Conservation (phyloP, 1,140 invertebrate species). For the Bombus sibiricus region DNA sequence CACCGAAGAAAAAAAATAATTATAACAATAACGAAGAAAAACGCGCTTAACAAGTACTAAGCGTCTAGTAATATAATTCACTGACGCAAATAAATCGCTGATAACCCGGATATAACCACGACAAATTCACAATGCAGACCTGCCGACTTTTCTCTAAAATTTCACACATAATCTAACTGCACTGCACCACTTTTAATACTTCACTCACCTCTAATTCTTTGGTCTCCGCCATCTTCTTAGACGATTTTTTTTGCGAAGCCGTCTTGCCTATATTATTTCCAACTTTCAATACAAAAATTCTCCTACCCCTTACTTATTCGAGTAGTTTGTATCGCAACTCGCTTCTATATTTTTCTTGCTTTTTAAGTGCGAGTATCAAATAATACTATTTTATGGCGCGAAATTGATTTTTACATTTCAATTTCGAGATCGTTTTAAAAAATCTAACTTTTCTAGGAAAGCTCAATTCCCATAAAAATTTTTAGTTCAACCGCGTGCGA, state of each 20-base stretch:
- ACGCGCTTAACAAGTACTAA: constrained; percentile 1
- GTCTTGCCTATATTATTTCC: constrained; percentile 66
- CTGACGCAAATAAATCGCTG: constrained; percentile 26
- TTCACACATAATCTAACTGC: constrained; percentile 37
- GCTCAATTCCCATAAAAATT: not conserved
- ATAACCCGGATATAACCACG: constrained; percentile 49
- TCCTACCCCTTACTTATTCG: constrained; percentile 34
- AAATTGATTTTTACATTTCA: constrained; percentile 21
- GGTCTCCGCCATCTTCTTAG: constrained; percentile 80
- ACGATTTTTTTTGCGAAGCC: constrained; percentile 75
- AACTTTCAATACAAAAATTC: constrained; percentile 58
- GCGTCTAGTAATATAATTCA: constrained; percentile 33
- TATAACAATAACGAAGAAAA: constrained; percentile 9
- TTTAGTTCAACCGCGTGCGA: constrained; percentile 3
- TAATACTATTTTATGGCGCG: constrained; percentile 40
- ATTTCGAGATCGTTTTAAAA: not conserved
- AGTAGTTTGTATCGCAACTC: constrained; percentile 20
- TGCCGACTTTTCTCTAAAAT: constrained; percentile 29
- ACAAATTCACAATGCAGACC: constrained; percentile 37
- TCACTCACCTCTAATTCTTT: constrained; percentile 81
- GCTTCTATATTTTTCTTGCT: constrained; percentile 34
- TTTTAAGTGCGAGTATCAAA: constrained; percentile 31
- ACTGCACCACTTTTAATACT: constrained; percentile 51
- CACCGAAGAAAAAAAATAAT: not conserved
- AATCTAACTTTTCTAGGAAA: not conserved